Base-by-base conservation (phyloP, 2,888 invertebrate genomes). In the Clostera curtula region DNA sequence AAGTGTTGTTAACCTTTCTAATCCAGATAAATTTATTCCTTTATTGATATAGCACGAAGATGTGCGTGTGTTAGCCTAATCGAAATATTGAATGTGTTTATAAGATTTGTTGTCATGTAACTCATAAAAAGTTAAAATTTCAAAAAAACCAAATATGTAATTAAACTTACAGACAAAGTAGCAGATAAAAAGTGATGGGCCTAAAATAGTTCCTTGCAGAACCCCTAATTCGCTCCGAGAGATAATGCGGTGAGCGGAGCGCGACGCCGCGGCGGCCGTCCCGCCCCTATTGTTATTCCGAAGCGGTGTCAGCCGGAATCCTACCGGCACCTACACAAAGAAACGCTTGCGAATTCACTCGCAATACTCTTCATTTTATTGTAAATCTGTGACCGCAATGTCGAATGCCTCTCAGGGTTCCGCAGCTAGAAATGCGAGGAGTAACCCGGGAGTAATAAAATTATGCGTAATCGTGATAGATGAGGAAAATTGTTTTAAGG, bases 371-470 rank as follows among this genome's bases (percentile, higher is more conserved):
- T 56, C 58, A 62, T 63, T 69, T 70, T 67, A 71, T 68, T 66
- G 66, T 62, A 53, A 64, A 61, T 66, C 66, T 68, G 68, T 63
- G 68, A 67, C 63, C 63, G 56, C 57, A 61, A 53, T 62, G 60
- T 60, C 50, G 52, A 60, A 52, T 43, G 43, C 45, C 36, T 43
- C 40, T 48, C 36, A 46, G 44, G 43, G 48, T 31, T 42, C 42
- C 41, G 9, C 6, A 9, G 15, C 15, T 10, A 9, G 9, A 23
- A 23, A 23, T 23, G 23, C 15, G 23, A 7, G 19, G 10, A n/a
- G n/a, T n/a, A n/a, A n/a, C n/a, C n/a, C n/a, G n/a, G n/a, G n/a
- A n/a, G 36, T 56, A 55, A 58, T 56, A 55, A 51, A 51, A 56
- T 55, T 49, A 45, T 45, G 31, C 47, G 38, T 37, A 38, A 53